Conservation (phyloP, 2,797 vertebrate genomes). For the Xenops minutus region DNA sequence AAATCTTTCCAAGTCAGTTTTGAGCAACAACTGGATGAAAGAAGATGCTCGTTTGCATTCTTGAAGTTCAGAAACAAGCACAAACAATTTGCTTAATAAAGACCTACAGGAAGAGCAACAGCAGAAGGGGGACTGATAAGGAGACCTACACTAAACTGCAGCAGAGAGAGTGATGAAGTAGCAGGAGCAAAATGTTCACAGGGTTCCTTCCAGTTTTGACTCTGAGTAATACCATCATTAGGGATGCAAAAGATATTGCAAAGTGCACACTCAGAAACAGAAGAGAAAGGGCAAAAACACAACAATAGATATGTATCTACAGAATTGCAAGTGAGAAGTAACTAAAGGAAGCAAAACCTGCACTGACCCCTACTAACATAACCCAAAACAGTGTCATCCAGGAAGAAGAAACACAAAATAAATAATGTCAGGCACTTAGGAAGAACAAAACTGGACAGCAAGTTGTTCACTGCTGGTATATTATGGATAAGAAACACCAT, state of each 20-base stretch:
- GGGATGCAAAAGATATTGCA: background rate
- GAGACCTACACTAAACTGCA: background rate
- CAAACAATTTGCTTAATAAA: background rate
- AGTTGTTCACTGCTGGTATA: background rate
- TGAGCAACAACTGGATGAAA: background rate
- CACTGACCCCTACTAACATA: background rate
- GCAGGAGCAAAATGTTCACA: background rate
- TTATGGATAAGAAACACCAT: background rate
- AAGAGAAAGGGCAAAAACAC: background rate
- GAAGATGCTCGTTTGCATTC: background rate
- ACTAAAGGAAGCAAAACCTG: background rate
- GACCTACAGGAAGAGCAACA: background rate
- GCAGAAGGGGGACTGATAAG: background rate
- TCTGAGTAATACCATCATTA: conserved; percentile 1
- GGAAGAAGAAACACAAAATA: background rate
- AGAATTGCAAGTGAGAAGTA: background rate
- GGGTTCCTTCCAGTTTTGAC: background rate
- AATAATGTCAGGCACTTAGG: background rate
- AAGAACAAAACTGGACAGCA: background rate
- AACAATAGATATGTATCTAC: background rate
- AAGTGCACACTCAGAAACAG: background rate
- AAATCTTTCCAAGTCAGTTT: background rate
- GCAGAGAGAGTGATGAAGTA: background rate
- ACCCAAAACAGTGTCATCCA: background rate
- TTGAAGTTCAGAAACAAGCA: background rate